These are phyloP conservation scores for Oncopodura yosiiana DNA, from an alignment of 1,140 invertebrate genomes.

Conservation along the genomic window DNA sequence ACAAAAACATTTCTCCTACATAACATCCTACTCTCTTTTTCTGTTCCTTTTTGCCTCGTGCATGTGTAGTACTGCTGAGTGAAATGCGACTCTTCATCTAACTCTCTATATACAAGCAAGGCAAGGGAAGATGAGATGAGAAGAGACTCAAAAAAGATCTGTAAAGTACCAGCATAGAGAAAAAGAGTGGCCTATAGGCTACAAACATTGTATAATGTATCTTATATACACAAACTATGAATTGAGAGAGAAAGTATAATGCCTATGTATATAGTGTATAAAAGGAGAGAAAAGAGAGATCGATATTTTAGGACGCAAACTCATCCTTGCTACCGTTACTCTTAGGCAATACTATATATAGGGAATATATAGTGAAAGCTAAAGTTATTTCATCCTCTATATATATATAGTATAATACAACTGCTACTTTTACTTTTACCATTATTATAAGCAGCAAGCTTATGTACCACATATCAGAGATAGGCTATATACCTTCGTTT, in stretches of 20 bases:
- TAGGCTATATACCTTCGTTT: background rate
- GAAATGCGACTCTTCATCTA: background rate
- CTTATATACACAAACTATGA: constrained; percentile 2
- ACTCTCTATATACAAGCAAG: background rate
- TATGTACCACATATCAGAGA: no score
- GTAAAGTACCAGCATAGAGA: no score
- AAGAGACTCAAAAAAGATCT: background rate
- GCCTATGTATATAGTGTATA: background rate
- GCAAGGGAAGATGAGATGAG: background rate
- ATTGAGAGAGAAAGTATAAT: background rate
- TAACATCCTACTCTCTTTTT: background rate
- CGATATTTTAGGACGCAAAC: constrained; percentile 32
- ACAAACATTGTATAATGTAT: no score
- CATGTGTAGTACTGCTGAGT: constrained; percentile 1
- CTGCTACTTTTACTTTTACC: background rate
- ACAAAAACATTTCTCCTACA: constrained; percentile 14
- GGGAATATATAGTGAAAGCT: background rate
- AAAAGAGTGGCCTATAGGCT: no score
- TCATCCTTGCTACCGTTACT: constrained; percentile 21
- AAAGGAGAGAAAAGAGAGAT: constrained; percentile 1
- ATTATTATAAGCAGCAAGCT: no score
- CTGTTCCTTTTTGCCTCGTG: constrained; percentile 1
- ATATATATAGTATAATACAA: background rate
- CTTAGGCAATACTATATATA: background rate
- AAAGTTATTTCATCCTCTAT: constrained; percentile 9